Conservation (phyloP, 2,113 vertebrate species). For the Polypterus bichir region DNA sequence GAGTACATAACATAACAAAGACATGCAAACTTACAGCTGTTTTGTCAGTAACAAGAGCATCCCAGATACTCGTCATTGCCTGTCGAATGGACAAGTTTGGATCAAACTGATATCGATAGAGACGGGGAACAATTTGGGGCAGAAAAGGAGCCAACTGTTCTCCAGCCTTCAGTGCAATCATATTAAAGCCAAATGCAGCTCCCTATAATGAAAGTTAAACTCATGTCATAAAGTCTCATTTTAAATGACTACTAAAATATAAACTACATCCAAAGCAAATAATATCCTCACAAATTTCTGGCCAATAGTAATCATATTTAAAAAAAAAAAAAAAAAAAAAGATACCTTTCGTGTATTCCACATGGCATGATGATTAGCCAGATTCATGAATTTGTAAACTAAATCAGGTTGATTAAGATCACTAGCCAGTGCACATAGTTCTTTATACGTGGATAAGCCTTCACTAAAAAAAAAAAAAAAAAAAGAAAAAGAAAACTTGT, state of each 20-base stretch:
- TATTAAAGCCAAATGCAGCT: conserved; percentile 94
- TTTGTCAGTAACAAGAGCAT: conserved; percentile 86
- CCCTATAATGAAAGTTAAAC: conserved; percentile 49
- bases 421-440: conserved; percentile 91
- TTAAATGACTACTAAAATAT: no score
- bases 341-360: conserved; percentile 96
- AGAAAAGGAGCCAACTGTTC: conserved; percentile 86
- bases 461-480: conserved; percentile 53
- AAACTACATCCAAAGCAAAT: no score
- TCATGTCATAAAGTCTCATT: no score
- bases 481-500: neutral
- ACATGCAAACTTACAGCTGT: conserved; percentile 48
- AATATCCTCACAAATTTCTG: no score
- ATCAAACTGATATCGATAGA: conserved; percentile 96
- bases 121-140: conserved; percentile 80
- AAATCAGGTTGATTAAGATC: conserved; percentile 95
- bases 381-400: conserved; percentile 97
- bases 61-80: conserved; percentile 98
- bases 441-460: conserved; percentile 88
- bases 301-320: no score
- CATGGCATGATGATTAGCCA: conserved; percentile 97
- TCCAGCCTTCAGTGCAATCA: conserved; percentile 85
- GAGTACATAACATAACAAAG: no score
- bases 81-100: conserved; percentile 87
- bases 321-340: neutral